Percentiles rank a stretch among this genome's conserved stretches.
Evolutionary conservation across 2,888 invertebrate genomes (phyloP).

Genomic region (Eupeodes latifasciatus): DNA sequence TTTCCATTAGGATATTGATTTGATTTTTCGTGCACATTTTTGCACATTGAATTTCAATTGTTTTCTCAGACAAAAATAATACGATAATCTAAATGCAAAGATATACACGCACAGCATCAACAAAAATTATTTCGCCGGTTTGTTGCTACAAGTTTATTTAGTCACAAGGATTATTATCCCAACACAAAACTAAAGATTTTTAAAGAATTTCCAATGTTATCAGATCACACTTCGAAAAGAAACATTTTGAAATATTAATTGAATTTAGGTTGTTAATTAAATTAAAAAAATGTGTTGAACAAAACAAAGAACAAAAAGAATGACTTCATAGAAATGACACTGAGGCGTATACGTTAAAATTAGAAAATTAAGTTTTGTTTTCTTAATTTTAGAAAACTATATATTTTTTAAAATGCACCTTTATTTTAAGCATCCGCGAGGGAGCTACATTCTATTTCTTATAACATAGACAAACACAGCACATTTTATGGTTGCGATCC

Average conservation of each 20-base stretch:
- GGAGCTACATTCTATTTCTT: conserved; percentile 25
- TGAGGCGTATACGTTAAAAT: conserved; percentile 55
- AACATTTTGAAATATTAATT: neutral
- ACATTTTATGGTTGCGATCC: conserved; percentile 12
- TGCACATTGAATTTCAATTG: conserved; percentile 10
- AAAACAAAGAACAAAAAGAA: neutral
- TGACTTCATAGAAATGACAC: conserved; percentile 27
- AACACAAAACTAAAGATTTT: neutral
- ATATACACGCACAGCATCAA: neutral
- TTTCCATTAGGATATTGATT: conserved; percentile 72
- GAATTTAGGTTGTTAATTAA: neutral
- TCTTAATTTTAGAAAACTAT: neutral
- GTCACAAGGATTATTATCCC: neutral
- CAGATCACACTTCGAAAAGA: neutral
- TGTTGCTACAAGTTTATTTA: neutral
- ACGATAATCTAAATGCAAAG: neutral
- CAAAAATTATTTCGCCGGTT: conserved; percentile 62
- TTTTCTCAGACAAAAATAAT: neutral
- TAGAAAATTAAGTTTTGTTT: neutral
- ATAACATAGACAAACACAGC: conserved; percentile 5
- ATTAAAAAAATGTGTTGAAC: neutral
- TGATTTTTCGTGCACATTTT: conserved; percentile 74
- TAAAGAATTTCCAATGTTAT: neutral
- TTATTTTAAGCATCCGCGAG: neutral
- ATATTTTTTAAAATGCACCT: neutral